Evolutionary conservation across 2,888 invertebrate genomes (phyloP).

Genomic region (Lithophane ornitopus): DNA sequence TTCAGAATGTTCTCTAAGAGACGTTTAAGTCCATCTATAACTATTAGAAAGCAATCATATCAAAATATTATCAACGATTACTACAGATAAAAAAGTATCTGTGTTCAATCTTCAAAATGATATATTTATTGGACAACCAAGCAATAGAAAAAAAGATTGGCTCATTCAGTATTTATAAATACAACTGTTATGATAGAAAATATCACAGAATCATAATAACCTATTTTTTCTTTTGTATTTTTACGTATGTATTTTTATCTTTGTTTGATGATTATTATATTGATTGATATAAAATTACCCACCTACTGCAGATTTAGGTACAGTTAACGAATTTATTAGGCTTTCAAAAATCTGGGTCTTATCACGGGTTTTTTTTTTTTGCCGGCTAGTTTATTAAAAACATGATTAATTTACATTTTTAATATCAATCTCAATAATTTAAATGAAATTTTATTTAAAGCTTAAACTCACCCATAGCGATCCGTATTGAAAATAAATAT

Average conservation of each 20-base stretch:
- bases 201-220: not conserved
- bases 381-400: not conserved
- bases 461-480: not conserved
- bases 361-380: not conserved
- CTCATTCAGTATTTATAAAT: conserved; percentile 11
- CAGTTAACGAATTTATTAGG: not conserved
- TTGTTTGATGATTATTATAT: conserved; percentile 1
- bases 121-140: not conserved
- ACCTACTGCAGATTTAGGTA: no score
- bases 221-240: not conserved
- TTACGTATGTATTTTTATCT: not conserved
- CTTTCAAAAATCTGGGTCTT: not conserved
- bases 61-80: not conserved
- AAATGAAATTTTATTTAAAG: not conserved
- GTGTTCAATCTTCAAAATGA: not conserved
- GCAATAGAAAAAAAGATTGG: not conserved
- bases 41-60: not conserved
- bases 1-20: not conserved
- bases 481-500: conserved; percentile 4
- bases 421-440: not conserved
- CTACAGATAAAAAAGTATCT: not conserved
- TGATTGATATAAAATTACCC: not conserved
- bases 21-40: not conserved
- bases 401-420: not conserved
- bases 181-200: not conserved